Conservation (phyloP, 2,797 vertebrate species). For the Anguilla megastoma region DNA sequence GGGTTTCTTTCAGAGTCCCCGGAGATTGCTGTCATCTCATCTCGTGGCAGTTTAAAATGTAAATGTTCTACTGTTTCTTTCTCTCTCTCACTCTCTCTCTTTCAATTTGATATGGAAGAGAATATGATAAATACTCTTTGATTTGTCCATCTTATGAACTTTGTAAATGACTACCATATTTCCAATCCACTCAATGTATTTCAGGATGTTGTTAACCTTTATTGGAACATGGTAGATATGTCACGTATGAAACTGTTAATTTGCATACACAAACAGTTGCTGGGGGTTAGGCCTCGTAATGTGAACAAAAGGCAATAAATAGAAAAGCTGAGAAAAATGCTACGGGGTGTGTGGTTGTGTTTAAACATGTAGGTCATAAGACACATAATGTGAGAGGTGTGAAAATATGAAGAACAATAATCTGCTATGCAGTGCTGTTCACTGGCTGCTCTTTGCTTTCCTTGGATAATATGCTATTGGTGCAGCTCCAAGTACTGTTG, state of each 20-base stretch:
- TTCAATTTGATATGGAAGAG: constrained; percentile 24
- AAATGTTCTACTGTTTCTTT: not conserved
- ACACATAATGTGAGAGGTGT: not conserved
- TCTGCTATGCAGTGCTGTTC: not conserved
- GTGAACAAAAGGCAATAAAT: not conserved
- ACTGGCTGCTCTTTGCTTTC: no score
- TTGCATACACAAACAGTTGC: no score
- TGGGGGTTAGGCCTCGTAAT: not conserved
- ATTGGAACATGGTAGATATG: not conserved
- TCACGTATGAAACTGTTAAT: not conserved
- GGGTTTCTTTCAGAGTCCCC: constrained; percentile 47
- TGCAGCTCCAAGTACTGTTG: not conserved
- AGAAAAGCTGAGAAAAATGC: not conserved
- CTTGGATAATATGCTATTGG: not conserved
- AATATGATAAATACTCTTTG: not conserved
- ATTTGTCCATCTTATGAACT: not conserved
- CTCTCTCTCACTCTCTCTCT: not conserved
- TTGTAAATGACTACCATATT: not conserved
- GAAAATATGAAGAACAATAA: not conserved
- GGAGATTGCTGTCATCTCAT: constrained; percentile 29
- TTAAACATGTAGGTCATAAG: not conserved
- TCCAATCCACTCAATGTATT: not conserved
- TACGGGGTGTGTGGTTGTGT: not conserved
- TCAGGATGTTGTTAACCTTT: not conserved
- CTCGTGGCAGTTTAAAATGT: constrained; percentile 41